phyloP scores from a whole-genome alignment of 2,888 invertebrate genomes.

The Cremastobaeus sp. region DNA sequence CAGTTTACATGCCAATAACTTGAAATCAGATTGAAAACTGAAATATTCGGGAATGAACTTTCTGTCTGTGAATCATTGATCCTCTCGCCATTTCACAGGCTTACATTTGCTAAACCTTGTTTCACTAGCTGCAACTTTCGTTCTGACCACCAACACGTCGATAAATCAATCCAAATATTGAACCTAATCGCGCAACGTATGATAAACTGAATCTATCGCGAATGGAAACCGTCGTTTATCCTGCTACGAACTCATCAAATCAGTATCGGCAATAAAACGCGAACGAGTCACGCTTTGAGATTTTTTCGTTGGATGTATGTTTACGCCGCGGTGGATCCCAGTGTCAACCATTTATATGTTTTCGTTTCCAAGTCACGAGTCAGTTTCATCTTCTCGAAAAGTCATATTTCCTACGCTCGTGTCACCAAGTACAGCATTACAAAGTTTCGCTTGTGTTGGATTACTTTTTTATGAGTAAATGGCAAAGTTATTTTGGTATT shows the following conservation, averaged over 20 bases:
- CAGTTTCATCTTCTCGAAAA: slow-evolving; percentile 47
- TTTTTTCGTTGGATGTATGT: too few species aligned
- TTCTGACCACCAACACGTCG: slow-evolving; percentile 60
- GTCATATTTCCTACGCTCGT: slow-evolving; percentile 31
- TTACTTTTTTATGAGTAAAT: slow-evolving; percentile 40
- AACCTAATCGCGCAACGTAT: slow-evolving; percentile 65
- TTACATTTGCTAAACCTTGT: slow-evolving; percentile 48
- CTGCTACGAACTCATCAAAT: slow-evolving; percentile 17
- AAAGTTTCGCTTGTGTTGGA: slow-evolving; percentile 35
- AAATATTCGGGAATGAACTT: slow-evolving; percentile 43
- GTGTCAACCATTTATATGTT: slow-evolving; percentile 20
- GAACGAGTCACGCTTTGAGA: slow-evolving; percentile 1
- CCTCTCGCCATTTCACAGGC: slow-evolving; percentile 34
- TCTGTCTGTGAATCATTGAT: slow-evolving; percentile 33
- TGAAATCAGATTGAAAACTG: slow-evolving; percentile 51
- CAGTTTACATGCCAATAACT: slow-evolving; percentile 33
- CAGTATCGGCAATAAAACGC: slow-evolving; percentile 20
- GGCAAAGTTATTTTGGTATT: slow-evolving; percentile 23
- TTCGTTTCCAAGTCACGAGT: slow-evolving; percentile 42
- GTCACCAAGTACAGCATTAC: slow-evolving; percentile 27
- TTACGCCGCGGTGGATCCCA: too few species aligned
- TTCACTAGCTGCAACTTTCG: slow-evolving; percentile 27
- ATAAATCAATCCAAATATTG: slow-evolving; percentile 69
- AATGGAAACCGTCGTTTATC: slow-evolving; percentile 45
- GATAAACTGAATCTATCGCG: slow-evolving; percentile 70